Base-by-base conservation (phyloP, 1,140 invertebrate genomes). In the Drosophila burlai region DNA sequence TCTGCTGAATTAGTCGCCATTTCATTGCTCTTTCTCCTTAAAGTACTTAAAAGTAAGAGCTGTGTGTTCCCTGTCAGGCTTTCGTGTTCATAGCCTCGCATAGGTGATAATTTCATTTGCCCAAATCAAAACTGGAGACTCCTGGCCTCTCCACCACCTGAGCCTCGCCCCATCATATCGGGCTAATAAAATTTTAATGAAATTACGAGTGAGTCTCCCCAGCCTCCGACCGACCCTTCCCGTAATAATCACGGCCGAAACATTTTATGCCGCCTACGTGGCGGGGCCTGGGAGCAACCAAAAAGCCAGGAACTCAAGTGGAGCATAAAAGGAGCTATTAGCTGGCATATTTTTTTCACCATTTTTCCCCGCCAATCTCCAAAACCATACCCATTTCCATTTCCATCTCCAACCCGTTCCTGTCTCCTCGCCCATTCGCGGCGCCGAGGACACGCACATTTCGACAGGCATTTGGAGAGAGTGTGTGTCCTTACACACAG, bases 161-260 rank as follows among this genome's bases (percentile, higher is more conserved):
- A 65, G 64, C 65, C 24, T 1, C 7, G 21, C 13, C 46, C 65
- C 58, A 85, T 80, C 58, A 85, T 80, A 80, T 82, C 54, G 78
- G 85, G 81, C 85, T 89, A 89, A 89, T 89, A 89, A 90, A 89
- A 89, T 90, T 89, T 89, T 89, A 89, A 89, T 89, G 85, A 89
- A 89, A 89, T 89, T 89, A 89, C 85, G 85, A 90, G 69, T 52
- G 21, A 55, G 36, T 24, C 8, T 58, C 11, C 26, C 9, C 34
- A 10, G 31, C 43, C 40, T 6, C 31, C 13, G 24, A 26, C 5
- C 84, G 81, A 83, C 66, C 21, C 81, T 78, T 81, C 47, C 18
- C 76, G 76, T 89, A 89, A 86, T 90, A 89, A 89, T 89, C 85
- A 89, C 79, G 79, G 58, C 42, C 46, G 59, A 72, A 78, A 69